Percentiles rank a stretch among this genome's conserved stretches.
These are phyloP conservation scores for Poecilobothrus nobilitatus DNA, from an alignment of 2,888 invertebrate species.

Conservation along the genomic window DNA sequence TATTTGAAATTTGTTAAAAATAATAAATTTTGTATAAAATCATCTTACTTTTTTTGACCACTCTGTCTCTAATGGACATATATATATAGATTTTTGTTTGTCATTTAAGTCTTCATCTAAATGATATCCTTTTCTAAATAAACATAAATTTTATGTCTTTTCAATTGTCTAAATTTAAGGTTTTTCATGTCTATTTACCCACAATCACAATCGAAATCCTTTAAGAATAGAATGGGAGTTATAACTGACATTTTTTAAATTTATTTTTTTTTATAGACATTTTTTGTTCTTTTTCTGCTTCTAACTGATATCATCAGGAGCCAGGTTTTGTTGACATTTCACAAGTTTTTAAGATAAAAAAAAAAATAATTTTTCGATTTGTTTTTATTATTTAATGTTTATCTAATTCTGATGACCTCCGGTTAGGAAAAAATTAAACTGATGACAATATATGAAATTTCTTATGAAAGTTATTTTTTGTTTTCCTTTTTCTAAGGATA, in stretches of 20 bases:
- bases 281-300: background rate
- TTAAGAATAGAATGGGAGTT: background rate
- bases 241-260: background rate
- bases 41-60: no score
- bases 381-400: background rate
- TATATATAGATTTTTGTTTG: no score
- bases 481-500: no score
- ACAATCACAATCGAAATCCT: background rate
- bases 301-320: background rate
- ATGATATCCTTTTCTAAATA: no score
- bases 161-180: background rate
- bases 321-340: background rate
- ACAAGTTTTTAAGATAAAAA: background rate
- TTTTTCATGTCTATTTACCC: background rate
- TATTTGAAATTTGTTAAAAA: no score
- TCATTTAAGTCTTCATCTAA: no score
- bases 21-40: no score
- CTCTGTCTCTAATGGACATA: no score
- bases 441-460: background rate
- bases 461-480: no score
- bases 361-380: background rate
- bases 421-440: background rate
- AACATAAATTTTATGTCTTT: background rate
- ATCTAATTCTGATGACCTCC: background rate
- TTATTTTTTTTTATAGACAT: background rate